Evolutionary conservation across 2,888 invertebrate genomes (phyloP).

Genomic region (Caprella mutica): DNA sequence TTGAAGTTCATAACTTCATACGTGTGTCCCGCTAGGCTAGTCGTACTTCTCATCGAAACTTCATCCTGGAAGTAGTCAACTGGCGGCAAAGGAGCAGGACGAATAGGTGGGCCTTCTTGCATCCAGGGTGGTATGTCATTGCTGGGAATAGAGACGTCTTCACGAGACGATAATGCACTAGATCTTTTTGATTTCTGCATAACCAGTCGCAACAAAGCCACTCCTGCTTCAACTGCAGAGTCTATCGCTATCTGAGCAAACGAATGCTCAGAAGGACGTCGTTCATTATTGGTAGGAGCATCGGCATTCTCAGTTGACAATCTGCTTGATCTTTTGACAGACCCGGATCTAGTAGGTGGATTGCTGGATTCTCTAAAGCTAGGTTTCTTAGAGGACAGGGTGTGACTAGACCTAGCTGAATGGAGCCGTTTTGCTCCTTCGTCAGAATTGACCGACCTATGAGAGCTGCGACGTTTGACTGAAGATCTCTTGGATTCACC

Average conservation of each 20-base stretch:
- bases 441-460: constrained; percentile 28
- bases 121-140: constrained; percentile 1
- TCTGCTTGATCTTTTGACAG: too few species aligned
- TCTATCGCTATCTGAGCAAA: too few species aligned
- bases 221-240: constrained; percentile 5
- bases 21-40: constrained; percentile 32
- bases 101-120: constrained; percentile 9
- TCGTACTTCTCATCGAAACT: constrained; percentile 22
- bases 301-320: too few species aligned
- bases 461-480: constrained; percentile 28
- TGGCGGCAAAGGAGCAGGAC: constrained; percentile 25
- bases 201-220: constrained; percentile 9
- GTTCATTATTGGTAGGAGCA: too few species aligned
- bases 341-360: too few species aligned
- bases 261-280: too few species aligned
- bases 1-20: constrained; percentile 29
- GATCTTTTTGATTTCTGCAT: constrained; percentile 1
- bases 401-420: too few species aligned
- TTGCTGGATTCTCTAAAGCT: too few species aligned
- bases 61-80: constrained; percentile 18
- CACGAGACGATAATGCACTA: not conserved
- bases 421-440: too few species aligned
- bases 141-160: not conserved
- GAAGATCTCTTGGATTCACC: too few species aligned
- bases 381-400: too few species aligned